Evolutionary conservation across 2,888 invertebrate genomes (phyloP), one percentile per base, ranked within the genome.

Genomic region (Xanthia icteritia): DNA sequence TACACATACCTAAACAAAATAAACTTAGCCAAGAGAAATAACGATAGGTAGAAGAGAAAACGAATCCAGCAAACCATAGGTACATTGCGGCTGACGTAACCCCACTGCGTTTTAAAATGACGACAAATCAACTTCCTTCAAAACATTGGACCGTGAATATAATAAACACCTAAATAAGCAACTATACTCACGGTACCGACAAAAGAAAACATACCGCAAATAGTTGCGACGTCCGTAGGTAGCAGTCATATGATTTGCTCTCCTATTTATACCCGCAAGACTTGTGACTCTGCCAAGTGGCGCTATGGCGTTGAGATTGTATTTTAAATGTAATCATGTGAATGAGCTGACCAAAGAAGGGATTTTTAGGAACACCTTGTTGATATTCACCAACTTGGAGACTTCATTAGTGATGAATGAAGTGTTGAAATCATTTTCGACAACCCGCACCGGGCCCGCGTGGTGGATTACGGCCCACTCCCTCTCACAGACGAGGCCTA

Each of bases 161-260:
- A 27, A 51, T 20, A 20, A 58, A 60, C 5, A 68, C 0, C 31
- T 13, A 42, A 75, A 56, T 48, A 56, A 15, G 36, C 36, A 5
- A 45, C 5, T 51, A 80, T 73, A 72, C 63, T 31, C 39, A 60
- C 11, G 13, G 31, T 36, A 5, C 6, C 39, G 58, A 60, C 69
- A 56, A 67, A 76, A 68, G 54, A 77, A 73, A 81, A 58, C 66
- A 76, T 82, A 80, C n/a, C 39, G 63, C 31, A 79, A 64, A 85
- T 81, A 79, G 31, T 75, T 81, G 73, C n/a, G 76, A 69, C 68
- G 51, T 65, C 65, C 56, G 88, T 86, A 81, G 76, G 82, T 70
- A 13, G 69, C 15, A 77, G 89, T 90, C 90, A 90, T 89, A 88
- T 90, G 91, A 89, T 72, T 83, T 79, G 82, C 71, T 77, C 17